Base-by-base conservation (phyloP, 1,140 invertebrate species). In the Euborellia annulipes region DNA sequence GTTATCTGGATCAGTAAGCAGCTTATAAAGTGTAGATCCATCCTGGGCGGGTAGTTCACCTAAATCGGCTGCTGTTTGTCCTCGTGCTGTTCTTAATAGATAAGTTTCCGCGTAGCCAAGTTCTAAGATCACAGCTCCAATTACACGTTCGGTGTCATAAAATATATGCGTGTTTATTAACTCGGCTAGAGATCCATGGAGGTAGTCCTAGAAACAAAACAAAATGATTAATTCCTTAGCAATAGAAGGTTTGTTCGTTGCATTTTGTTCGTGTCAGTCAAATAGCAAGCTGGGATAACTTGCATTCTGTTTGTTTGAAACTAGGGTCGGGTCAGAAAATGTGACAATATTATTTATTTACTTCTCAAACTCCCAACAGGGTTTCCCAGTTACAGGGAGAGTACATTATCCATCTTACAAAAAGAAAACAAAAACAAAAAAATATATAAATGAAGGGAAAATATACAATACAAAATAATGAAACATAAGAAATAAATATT, bases 41-140 rank as follows among this genome's bases (percentile, higher is more conserved):
- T 71, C 65, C 52, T 72, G 71, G 48, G 69, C 68, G 2, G 75
- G 73, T 20, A 78, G 63, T 52, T 73, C 67, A 36, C 63, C 61
- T 14, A 69, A 55, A 54, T 77, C 69, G 42, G 65, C 61, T 3
- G 58, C 42, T 16, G 55, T 52, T 54, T 70, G 68, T 52, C 64
- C 69, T 43, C 68, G 63, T 39, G 64, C 63, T 23, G 68, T 47
- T 2, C 70, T 66, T 21, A 77, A 60, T 18, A 72, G 60, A 50
- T 69, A 69, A 0, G 75, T 77, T 56, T 79, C 77, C 11, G 73
- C 63, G 32, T 73, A 62, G 2, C 77, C 77, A 9, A 79, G 56
- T 55, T 79, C 76, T 8, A 79, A 54, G 48, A 78, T 64, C 3
- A 70, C 64, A 48, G 67, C 66, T 2, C 76, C 77, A 30, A 72